phyloP scores from a whole-genome alignment of 2,113 vertebrate genomes.

The Theristicus caerulescens region DNA sequence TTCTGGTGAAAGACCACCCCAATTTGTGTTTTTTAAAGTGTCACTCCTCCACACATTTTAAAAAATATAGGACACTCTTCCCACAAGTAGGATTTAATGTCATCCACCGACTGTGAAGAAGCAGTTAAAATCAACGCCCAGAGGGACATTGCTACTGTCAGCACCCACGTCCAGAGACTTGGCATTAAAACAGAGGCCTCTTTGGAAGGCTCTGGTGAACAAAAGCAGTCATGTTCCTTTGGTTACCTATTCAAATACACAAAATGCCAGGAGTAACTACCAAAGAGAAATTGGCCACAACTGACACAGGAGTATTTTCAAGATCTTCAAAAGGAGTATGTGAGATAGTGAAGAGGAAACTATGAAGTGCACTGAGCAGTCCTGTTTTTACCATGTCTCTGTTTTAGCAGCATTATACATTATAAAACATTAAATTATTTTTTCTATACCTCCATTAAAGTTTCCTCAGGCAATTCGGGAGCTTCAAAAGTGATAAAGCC shows the following conservation, averaged over 20 bases:
- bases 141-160: not conserved
- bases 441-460: slow-evolving; percentile 92
- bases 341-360: not conserved
- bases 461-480: slow-evolving; percentile 95
- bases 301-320: not conserved
- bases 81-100: slow-evolving; percentile 11
- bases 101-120: not conserved
- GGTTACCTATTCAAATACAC: not conserved
- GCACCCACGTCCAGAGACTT: not conserved
- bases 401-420: not conserved
- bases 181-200: not conserved
- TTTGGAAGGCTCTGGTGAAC: not conserved
- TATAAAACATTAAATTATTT: not conserved
- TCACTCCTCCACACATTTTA: not conserved
- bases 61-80: slow-evolving; percentile 10
- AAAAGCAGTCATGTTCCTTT: not conserved
- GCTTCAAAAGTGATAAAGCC: slow-evolving; percentile 97
- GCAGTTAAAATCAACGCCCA: not conserved
- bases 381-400: not conserved
- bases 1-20: slow-evolving; percentile 16
- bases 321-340: not conserved
- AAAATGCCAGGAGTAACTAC: not conserved
- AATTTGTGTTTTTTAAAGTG: not conserved
- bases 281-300: not conserved
- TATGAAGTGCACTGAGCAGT: not conserved